These are phyloP conservation scores for Cervus canadensis DNA, from an alignment of 2,113 vertebrate species.

Conservation along the genomic window DNA sequence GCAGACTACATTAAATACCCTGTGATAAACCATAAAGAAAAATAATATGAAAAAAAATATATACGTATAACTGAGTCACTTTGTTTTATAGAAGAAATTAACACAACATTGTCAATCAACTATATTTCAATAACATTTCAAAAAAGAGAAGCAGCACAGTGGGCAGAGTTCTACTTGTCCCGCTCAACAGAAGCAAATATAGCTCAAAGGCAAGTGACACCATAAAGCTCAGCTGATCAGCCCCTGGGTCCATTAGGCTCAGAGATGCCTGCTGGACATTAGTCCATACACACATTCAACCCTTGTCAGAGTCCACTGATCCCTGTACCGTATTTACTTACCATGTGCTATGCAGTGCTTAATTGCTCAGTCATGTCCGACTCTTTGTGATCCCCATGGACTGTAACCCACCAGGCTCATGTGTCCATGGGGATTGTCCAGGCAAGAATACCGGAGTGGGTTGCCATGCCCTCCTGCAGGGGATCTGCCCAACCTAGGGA, in stretches of 20 bases:
- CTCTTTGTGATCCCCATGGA: background rate
- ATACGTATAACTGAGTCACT: background rate
- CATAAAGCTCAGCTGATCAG: fast-evolving
- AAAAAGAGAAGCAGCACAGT: background rate
- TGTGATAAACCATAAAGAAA: background rate
- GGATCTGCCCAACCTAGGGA: background rate
- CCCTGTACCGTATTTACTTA: fast-evolving
- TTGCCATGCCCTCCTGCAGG: background rate
- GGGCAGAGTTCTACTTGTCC: fast-evolving
- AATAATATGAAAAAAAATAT: background rate
- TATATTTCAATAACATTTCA: background rate
- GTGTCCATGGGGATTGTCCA: background rate
- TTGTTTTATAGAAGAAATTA: background rate
- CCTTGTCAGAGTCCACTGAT: fast-evolving
- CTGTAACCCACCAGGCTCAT: background rate
- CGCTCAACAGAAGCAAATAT: fast-evolving
- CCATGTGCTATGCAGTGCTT: background rate
- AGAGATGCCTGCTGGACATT: background rate
- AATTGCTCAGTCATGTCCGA: fast-evolving
- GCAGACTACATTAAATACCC: background rate
- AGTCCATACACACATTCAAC: background rate
- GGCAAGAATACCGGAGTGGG: background rate
- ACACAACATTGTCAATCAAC: background rate
- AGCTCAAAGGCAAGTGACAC: background rate
- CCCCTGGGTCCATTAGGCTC: background rate